phyloP scores from a whole-genome alignment of 2,797 vertebrate species.

The Momotus momota region DNA sequence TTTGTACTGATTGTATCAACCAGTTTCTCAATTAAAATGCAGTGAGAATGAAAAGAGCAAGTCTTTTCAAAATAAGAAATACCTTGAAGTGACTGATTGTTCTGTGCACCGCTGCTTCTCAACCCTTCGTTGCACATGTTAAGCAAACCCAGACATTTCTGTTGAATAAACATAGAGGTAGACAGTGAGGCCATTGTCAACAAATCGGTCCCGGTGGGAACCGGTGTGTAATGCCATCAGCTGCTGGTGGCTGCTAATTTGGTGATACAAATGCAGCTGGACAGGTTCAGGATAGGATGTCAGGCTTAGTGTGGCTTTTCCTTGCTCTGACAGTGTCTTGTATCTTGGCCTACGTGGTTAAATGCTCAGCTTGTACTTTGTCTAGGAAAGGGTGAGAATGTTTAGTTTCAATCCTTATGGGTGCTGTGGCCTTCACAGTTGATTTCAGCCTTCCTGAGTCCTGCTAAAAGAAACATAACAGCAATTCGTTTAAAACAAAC shows the following conservation, averaged over 20 bases:
- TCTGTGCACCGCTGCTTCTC: not conserved
- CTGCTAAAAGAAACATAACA: not conserved
- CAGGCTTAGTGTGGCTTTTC: not conserved
- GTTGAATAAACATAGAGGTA: slow-evolving; percentile 10
- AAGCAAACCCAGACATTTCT: not conserved
- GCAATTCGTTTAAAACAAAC: not conserved
- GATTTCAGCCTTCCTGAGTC: not conserved
- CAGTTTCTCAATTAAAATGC: not conserved
- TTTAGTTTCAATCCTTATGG: not conserved
- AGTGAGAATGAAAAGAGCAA: not conserved
- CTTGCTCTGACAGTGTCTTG: not conserved
- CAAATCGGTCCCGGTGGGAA: not conserved
- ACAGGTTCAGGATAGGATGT: slow-evolving; percentile 4
- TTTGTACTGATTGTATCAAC: not conserved
- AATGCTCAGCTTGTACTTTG: not conserved
- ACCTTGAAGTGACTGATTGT: not conserved
- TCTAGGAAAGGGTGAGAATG: not conserved
- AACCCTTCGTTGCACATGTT: not conserved
- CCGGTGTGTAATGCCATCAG: not conserved
- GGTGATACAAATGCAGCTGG: slow-evolving; percentile 18
- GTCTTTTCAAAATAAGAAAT: not conserved
- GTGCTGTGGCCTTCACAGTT: not conserved
- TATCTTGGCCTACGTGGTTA: not conserved
- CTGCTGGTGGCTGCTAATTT: not conserved
- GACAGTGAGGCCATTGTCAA: slow-evolving; percentile 17